Base-by-base conservation (phyloP, 2,113 vertebrate genomes). In the Genyomyrus donnyi region DNA sequence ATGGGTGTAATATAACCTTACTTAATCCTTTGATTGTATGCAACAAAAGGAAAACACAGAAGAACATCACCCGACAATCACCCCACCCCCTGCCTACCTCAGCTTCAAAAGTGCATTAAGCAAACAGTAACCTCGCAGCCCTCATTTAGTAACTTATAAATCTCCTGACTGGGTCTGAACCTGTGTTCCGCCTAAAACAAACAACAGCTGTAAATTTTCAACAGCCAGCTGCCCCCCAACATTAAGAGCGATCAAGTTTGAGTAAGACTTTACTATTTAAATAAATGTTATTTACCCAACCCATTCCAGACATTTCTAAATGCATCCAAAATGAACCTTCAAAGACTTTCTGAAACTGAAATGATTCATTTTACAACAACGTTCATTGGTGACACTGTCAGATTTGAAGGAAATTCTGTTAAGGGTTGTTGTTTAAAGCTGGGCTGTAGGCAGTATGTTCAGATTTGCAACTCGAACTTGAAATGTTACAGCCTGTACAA, bases 151-250 rank as follows among this genome's bases (percentile, higher is more conserved):
- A 88, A 62, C 87, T 77, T 88, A 88, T 19, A 58, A 24, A 31
- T 46, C 27, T 21, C 39, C 88, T 83, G 77, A 66, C 53, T 31
- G n/a, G 77, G 85, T 90, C 50, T 49, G 35, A 89, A 74, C 53
- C 50, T 85, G 91, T 85, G 90, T 90, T 13, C 90, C 56, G 46
- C 91, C 88, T 89, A 90, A 48, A 45, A 39, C 39, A 89, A 88
- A 91, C 80, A 50, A 19, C 56, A 24, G n/a, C 5, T 19, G n/a
- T 89, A 77, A 89, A 62, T 58, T 46, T 88, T 88, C 89, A 49
- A 90, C 88, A 91, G 84, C 39, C 11, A 74, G 88, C 45, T 5
- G 45, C 21, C 21, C 21, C 2, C 42, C 35, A 85, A 46, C 83
- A 85, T 85, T 48, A 21, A 42, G 21, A 31, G 31, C 0, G 6